Evolutionary conservation across 2,888 invertebrate species (phyloP), one percentile per base, ranked within the genome.

Genomic region (Cenopis cana): DNA sequence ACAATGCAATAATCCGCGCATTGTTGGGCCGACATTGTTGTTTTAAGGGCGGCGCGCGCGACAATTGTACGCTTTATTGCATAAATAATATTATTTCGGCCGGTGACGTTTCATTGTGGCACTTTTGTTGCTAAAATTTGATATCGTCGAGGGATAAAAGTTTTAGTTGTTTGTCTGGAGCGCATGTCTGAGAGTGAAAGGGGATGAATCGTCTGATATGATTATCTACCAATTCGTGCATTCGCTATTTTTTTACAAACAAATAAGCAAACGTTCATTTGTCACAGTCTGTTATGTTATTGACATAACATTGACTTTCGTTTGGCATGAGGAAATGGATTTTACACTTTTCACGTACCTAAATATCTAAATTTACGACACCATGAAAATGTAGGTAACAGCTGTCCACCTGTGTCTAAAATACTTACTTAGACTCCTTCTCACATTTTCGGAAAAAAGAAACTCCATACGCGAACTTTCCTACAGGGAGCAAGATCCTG

Each of bases 1-100:
- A 94, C 94, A 94, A 94, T 94, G 93, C 93, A 94, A 93, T 94
- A 94, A 94, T 94, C 94, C 90, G 88, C 78, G 90, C 85, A 94
- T 94, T 94, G 94, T 94, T 88, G 89, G 88, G 81, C 87, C 87
- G 88, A 91, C 93, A 93, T 93, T 93, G 93, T 93, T 93, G 93
- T 93, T 93, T 93, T 93, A 93, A 93, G 93, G 92, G 90, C 87
- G 86, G 84, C 85, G 87, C 81, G 85, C 84, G 85, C 84, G 86
- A 92, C 93, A 92, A 93, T 92, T 91, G 93, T 86, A 82, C 86
- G 90, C 89, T 92, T 92, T 93, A 93, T 93, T 93, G 91, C 93
- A 90, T 93, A 93, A 93, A 93, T 93, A 93, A 93, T 92, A 92
- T 92, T 92, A 92, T 90, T 89, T 89, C 85, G 84, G 84, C 85